phyloP scores from a whole-genome alignment of 2,113 vertebrate genomes.

The Illadopsis cleaveri region DNA sequence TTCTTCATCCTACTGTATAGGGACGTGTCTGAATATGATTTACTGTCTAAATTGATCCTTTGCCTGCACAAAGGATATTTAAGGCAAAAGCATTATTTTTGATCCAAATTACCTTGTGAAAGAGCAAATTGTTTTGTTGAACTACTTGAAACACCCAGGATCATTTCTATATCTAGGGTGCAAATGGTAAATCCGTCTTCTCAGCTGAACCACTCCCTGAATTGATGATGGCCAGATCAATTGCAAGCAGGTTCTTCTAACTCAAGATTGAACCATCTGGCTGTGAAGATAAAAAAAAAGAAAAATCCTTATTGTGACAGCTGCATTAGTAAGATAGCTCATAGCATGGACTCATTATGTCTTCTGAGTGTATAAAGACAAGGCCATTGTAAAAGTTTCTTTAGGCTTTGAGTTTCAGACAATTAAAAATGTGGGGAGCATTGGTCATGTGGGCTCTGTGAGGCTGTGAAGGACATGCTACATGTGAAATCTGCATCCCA shows the following conservation, averaged over 20 bases:
- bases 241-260: background rate
- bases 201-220: background rate
- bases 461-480: background rate
- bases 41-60: background rate
- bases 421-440: background rate
- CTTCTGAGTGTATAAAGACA: background rate
- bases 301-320: background rate
- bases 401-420: background rate
- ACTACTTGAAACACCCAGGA: background rate
- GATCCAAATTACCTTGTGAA: background rate
- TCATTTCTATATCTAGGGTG: background rate
- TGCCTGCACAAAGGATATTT: background rate
- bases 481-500: background rate
- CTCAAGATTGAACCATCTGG: background rate
- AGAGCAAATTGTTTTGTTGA: background rate
- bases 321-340: background rate
- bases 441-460: background rate
- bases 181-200: background rate
- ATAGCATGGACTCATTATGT: background rate
- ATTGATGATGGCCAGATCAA: background rate
- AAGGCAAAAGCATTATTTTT: background rate
- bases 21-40: background rate
- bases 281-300: background rate
- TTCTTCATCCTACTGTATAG: background rate
- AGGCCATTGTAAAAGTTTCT: background rate